phyloP scores from a whole-genome alignment of 37 sponge, comb jelly and placozoan genomes.

The Petrosia ficiformis region DNA sequence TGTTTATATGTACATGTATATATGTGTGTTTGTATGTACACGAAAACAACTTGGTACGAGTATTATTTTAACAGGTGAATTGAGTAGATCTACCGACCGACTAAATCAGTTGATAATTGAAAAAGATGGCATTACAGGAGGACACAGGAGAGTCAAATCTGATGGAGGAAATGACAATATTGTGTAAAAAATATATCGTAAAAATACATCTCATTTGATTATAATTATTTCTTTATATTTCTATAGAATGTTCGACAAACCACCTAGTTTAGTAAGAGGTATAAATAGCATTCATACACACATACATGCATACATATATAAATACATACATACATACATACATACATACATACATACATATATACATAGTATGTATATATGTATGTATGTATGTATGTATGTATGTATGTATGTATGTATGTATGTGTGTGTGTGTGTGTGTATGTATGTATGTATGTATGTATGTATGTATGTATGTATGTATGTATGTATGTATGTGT shows the following conservation, averaged over 20 bases:
- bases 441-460: too few relatives aligned
- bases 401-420: too few relatives aligned
- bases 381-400: too few relatives aligned
- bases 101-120: not conserved
- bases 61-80: not conserved
- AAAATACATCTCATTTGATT: not conserved
- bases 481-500: not conserved
- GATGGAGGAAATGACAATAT: slow-evolving; percentile 7
- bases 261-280: slow-evolving; percentile 16
- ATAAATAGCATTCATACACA: not conserved
- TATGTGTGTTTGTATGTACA: not conserved
- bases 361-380: too few relatives aligned
- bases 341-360: too few relatives aligned
- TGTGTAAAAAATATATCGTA: not conserved
- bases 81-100: not conserved
- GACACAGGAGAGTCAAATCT: slow-evolving; percentile 16
- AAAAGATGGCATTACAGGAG: not conserved
- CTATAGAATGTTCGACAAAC: not conserved
- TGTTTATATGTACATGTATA: not conserved
- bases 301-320: too few relatives aligned
- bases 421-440: too few relatives aligned
- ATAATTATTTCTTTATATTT: not conserved
- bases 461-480: too few relatives aligned
- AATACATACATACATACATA: slow-evolving; percentile 30
- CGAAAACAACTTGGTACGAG: not conserved